These are phyloP conservation scores for Mus spretus DNA, from an alignment of 2,797 vertebrate species.

Conservation along the genomic window DNA sequence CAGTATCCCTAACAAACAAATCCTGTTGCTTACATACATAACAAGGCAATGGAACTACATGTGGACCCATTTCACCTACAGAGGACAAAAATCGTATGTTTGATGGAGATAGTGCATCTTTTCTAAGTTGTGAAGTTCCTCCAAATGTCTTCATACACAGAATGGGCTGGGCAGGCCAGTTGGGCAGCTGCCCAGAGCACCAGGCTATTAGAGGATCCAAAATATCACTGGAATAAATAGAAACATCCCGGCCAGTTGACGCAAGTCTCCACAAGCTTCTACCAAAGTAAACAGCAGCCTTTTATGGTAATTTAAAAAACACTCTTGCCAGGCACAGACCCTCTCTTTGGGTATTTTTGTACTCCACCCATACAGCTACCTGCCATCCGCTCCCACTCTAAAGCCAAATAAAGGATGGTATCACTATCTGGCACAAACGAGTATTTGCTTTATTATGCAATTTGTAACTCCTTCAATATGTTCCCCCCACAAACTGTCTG, in stretches of 20 bases:
- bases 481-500: constrained; percentile 44
- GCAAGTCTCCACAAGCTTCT: constrained; percentile 79
- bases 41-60: neutral
- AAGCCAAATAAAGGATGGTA: constrained; percentile 71
- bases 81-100: neutral
- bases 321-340: constrained; percentile 61
- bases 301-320: constrained; percentile 78
- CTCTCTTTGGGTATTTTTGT: constrained; percentile 71
- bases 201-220: constrained; percentile 76
- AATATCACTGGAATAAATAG: constrained; percentile 83
- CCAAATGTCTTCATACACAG: constrained; percentile 57
- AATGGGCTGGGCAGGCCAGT: constrained; percentile 35
- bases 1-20: neutral
- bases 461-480: constrained; percentile 61
- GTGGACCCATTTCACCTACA: neutral
- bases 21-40: neutral
- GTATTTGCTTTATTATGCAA: constrained; percentile 62
- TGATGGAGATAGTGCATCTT: neutral
- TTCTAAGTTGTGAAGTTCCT: constrained; percentile 44
- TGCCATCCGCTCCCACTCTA: constrained; percentile 66
- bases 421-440: constrained; percentile 58
- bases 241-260: constrained; percentile 76
- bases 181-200: constrained; percentile 55
- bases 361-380: constrained; percentile 54
- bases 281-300: constrained; percentile 82